Base-by-base conservation (phyloP, 2,113 vertebrate species). In the Cervus canadensis region DNA sequence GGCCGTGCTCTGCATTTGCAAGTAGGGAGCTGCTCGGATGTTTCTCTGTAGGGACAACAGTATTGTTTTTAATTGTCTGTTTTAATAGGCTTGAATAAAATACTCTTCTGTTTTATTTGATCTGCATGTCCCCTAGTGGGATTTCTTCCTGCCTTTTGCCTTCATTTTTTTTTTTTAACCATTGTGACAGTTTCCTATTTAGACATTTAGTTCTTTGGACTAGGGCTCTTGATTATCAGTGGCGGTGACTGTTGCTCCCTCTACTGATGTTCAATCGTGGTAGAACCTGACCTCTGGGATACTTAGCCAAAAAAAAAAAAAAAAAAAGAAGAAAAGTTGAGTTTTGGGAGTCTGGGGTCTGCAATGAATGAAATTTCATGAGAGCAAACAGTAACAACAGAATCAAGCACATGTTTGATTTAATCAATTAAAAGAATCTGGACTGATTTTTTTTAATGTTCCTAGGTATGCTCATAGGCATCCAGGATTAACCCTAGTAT, bases 81-180 rank as follows among this genome's bases (percentile, higher is more conserved):
- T 98, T 98, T 98, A 98, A 98, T 98, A 95, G 97, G 97, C 97
- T 40, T 76, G 92, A 97, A 93, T 98, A 98, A 99, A 99, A 98
- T 98, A 98, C 82, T 98, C 76, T 96, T 98, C 94, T 98, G 89
- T 97, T 98, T 98, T 92, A 97, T 98, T 99, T 98, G 97, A 98
- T 99, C 98, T 98, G 89, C 82, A 43, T 40, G 67, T 98, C 94
- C 97, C 98, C 88, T 93, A 62, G 21, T 95, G 96, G 92, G 85
- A 86, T 97, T 98, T 98, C 87, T 96, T 95, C 95, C 96, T 98
- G 81, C 59, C 96, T 98, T 95, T 79, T 98, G 67, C n/a, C 67
- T 71, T 71, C 67, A 23, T 1, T 97, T 64, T 67, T 98, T 98
- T 95, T 78, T 98, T 97, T 97, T 87, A 91, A 98, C 90, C 43